phyloP scores from a whole-genome alignment of 2,797 vertebrate species.

The Myotis findleyi region DNA sequence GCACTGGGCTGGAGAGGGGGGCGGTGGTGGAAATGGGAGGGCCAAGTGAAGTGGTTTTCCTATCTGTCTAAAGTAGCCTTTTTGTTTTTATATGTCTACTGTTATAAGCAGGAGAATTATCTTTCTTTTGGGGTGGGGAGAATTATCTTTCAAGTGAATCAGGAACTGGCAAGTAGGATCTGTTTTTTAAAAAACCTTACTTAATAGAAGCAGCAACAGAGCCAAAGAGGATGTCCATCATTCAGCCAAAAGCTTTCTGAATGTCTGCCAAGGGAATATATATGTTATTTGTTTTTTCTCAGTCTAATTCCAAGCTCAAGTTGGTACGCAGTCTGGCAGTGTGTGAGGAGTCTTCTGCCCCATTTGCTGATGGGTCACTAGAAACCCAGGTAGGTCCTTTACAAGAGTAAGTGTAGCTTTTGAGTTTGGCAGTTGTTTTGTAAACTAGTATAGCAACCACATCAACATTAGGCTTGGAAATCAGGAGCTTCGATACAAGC shows the following conservation, averaged over 20 bases:
- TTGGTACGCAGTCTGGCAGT: slow-evolving; percentile 98
- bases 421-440: slow-evolving; percentile 36
- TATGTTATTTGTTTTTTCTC: slow-evolving; percentile 52
- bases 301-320: slow-evolving; percentile 99
- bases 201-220: slow-evolving; percentile 47
- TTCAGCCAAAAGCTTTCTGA: slow-evolving; percentile 50
- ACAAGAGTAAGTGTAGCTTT: slow-evolving; percentile 22
- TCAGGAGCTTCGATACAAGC: neutral
- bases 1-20: neutral
- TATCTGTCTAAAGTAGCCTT: slow-evolving; percentile 18
- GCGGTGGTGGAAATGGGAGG: neutral
- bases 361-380: slow-evolving; percentile 93
- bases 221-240: neutral
- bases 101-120: slow-evolving; percentile 30
- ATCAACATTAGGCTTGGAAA: slow-evolving; percentile 46
- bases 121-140: neutral
- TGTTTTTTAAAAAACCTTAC: slow-evolving; percentile 18
- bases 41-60: slow-evolving; percentile 23
- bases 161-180: slow-evolving; percentile 18
- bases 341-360: slow-evolving; percentile 96
- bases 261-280: neutral
- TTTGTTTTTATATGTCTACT: slow-evolving; percentile 28
- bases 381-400: slow-evolving; percentile 91
- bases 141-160: slow-evolving; percentile 51
- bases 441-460: neutral